phyloP scores from a whole-genome alignment of 2,797 vertebrate species.

The Moxostoma hubbsi region DNA sequence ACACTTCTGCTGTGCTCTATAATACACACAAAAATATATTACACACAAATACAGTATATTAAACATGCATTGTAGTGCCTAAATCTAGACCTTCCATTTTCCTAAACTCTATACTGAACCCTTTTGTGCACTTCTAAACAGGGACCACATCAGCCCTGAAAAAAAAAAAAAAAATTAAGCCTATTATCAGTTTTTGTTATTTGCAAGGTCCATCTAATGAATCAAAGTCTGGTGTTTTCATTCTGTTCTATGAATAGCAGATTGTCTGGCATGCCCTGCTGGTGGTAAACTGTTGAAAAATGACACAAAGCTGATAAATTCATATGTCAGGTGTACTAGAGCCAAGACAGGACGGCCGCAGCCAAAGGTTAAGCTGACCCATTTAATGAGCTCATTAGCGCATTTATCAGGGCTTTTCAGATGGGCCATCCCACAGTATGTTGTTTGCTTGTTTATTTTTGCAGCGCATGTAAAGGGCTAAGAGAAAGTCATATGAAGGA shows the following conservation, averaged over 20 bases:
- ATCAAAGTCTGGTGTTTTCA: background rate
- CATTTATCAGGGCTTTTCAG: slow-evolving; percentile 56
- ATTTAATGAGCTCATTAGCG: slow-evolving; percentile 57
- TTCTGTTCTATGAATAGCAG: slow-evolving; percentile 30
- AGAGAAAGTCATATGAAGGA: slow-evolving; percentile 57
- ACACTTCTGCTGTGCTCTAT: no score
- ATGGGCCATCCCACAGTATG: slow-evolving; percentile 37
- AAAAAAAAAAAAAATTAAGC: background rate
- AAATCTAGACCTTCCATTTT: no score
- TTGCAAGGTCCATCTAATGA: background rate
- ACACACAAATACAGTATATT: background rate
- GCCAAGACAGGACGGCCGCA: slow-evolving; percentile 42
- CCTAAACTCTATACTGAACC: background rate
- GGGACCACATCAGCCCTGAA: slow-evolving; percentile 10
- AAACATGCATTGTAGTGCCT: background rate
- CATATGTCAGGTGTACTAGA: slow-evolving; percentile 41
- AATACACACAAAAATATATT: no score
- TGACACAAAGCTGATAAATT: slow-evolving; percentile 32
- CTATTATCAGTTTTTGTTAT: slow-evolving; percentile 11
- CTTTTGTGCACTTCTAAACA: background rate
- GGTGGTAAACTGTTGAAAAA: slow-evolving; percentile 32
- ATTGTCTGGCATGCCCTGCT: slow-evolving; percentile 14
- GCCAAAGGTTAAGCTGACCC: slow-evolving; percentile 55
- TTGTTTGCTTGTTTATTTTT: slow-evolving; percentile 59
- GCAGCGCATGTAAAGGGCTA: slow-evolving; percentile 34